Base-by-base conservation (phyloP, 2,888 invertebrate species). In the Hirtodrosophila trivittata region DNA sequence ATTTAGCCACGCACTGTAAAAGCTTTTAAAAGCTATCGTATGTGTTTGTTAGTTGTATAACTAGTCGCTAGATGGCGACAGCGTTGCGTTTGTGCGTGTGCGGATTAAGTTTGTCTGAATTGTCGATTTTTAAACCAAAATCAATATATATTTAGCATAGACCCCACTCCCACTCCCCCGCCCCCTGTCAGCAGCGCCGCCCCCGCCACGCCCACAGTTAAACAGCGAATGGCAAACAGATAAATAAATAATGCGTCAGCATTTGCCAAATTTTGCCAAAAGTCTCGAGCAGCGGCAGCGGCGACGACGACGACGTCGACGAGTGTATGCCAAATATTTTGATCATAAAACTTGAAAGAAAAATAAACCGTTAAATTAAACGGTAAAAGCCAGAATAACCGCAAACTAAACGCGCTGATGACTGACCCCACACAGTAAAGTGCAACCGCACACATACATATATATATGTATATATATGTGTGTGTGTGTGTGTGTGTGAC, bases 241-340 rank as follows among this genome's bases (percentile, higher is more conserved):
- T 56, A 59, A 71, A 77, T 77, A 74, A 76, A 74, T 70, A 57
- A 64, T 76, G 70, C 59, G 80, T 74, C 80, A 67, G 64, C 55
- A 5, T 45, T 60, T 60, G 56, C 72, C 67, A 73, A 54, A 73
- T 41, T 47, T 52, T 32, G 18, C 18, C 18, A 21, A 21, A 21
- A 21, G 5, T 14, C 37, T 39, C 46, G 49, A 54, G 46, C 33
- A 16, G 32, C 33, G 5, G 18, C 18, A 21, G 18, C 18, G 5
- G 18, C 18, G 18, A 21, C 5, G 18, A 21, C 18, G 18, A 21
- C 18, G 18, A 3, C 50, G 49, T 14, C 49, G 63, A 67, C 52
- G 73, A 50, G 26, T 43, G 38, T 57, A 21, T 43, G 59, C 59
- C 64, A 72, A 71, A 59, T 41, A 55, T 64, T 62, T 58, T n/a